Conservation (phyloP, 2,888 invertebrate genomes). For the Phalera bucephala region DNA sequence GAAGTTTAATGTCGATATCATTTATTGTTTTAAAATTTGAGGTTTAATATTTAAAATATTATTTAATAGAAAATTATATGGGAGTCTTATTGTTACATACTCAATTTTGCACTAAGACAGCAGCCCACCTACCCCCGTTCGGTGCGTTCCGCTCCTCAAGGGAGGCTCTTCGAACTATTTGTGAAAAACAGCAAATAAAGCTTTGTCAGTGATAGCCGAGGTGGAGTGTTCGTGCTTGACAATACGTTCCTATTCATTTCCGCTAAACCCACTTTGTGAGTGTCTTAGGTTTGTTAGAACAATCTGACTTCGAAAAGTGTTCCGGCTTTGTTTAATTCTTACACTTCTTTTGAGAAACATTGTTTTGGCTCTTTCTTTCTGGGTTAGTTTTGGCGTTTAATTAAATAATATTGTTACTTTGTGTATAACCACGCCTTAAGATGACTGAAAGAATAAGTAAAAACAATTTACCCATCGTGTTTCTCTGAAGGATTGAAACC, state of each 20-base stretch:
- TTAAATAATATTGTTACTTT: neutral
- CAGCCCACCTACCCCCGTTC: constrained; percentile 11
- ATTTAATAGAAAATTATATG: too few relatives aligned
- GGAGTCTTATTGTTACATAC: constrained; percentile 11
- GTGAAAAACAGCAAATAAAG: constrained; percentile 67
- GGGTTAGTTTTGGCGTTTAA: neutral
- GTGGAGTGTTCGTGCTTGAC: constrained; percentile 52
- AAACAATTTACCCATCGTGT: too few relatives aligned
- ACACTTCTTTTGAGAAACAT: constrained; percentile 15
- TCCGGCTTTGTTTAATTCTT: constrained; percentile 31
- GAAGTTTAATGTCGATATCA: too few relatives aligned
- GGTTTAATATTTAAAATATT: too few relatives aligned
- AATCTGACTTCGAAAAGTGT: constrained; percentile 38
- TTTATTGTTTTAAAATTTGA: too few relatives aligned
- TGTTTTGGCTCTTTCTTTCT: neutral
- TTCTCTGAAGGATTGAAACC: too few relatives aligned
- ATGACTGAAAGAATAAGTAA: too few relatives aligned
- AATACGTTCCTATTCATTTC: constrained; percentile 65
- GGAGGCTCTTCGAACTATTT: constrained; percentile 49
- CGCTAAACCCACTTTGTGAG: constrained; percentile 54
- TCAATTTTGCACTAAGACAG: constrained; percentile 15
- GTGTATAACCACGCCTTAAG: too few relatives aligned
- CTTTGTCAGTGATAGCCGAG: constrained; percentile 65
- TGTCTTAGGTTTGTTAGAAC: constrained; percentile 44
- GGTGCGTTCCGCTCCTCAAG: constrained; percentile 36